A percentile compares a stretch with the other conserved stretches of the same genome.
Evolutionary conservation across 37 sponge, comb jelly and placozoan species (phyloP).

Genomic region (Chondrosia reniformis): DNA sequence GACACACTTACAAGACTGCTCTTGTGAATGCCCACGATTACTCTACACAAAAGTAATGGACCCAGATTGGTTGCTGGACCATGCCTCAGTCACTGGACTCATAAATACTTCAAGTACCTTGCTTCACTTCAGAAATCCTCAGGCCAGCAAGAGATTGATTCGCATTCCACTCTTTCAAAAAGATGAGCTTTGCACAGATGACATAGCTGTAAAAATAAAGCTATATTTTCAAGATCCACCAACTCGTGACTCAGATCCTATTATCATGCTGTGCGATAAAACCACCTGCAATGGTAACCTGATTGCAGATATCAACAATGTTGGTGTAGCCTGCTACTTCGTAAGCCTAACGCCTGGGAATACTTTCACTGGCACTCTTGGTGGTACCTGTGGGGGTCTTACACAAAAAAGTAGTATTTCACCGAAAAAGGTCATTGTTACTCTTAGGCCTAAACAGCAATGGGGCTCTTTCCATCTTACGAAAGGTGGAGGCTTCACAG

Average conservation of each 20-base stretch:
- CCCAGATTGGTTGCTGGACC: constrained; percentile 8
- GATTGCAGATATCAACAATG: not conserved
- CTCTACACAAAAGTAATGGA: constrained; percentile 9
- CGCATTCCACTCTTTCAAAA: not conserved
- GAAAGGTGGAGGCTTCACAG: not conserved
- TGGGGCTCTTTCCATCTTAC: not conserved
- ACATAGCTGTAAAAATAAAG: not conserved
- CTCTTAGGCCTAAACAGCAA: not conserved
- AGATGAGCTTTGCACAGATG: not conserved
- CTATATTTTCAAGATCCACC: constrained; percentile 9
- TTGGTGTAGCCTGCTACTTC: not conserved
- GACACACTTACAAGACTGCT: no score
- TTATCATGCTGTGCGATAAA: not conserved
- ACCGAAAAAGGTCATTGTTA: not conserved
- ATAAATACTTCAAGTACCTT: not conserved
- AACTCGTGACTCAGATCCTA: not conserved
- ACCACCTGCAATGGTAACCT: constrained; percentile 9
- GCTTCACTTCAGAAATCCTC: not conserved
- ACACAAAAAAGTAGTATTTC: not conserved
- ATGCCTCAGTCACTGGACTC: not conserved
- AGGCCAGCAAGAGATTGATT: not conserved
- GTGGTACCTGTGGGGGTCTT: not conserved
- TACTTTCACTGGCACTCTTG: not conserved
- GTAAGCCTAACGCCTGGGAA: not conserved
- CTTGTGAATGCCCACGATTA: no score